Conservation (phyloP, 2,888 invertebrate species). For the Barypeithes pellucidus region DNA sequence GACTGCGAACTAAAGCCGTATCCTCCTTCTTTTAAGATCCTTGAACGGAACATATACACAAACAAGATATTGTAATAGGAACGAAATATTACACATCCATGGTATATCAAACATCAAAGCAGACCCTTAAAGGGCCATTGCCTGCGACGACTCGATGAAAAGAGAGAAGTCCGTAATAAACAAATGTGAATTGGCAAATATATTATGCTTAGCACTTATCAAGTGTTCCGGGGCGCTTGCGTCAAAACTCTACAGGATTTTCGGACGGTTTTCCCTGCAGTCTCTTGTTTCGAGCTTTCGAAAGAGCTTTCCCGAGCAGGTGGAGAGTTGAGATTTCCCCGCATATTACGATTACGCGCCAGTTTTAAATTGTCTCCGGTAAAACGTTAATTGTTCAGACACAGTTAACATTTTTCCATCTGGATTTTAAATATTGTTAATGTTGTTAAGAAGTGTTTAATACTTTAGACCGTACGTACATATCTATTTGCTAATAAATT, state of each 20-base stretch:
- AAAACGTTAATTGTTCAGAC: background rate
- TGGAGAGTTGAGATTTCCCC: conserved; percentile 25
- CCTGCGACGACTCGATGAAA: conserved; percentile 48
- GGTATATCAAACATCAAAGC: conserved; percentile 34
- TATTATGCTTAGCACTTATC: conserved; percentile 56
- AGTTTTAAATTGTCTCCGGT: conserved; percentile 25
- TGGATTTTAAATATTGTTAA: conserved; percentile 20
- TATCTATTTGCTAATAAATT: background rate
- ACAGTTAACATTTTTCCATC: background rate
- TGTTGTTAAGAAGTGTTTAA: background rate
- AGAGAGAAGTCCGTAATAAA: conserved; percentile 56
- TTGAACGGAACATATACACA: too few relatives aligned
- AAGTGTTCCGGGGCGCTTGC: conserved; percentile 57
- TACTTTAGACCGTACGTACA: too few relatives aligned
- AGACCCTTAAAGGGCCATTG: conserved; percentile 28
- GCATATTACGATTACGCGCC: conserved; percentile 45
- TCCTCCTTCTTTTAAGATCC: too few relatives aligned
- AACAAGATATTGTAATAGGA: background rate
- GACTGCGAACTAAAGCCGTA: too few relatives aligned
- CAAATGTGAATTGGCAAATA: conserved; percentile 62
- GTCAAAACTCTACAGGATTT: conserved; percentile 60
- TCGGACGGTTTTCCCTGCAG: conserved; percentile 62
- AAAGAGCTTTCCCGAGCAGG: conserved; percentile 42
- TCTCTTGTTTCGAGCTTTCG: conserved; percentile 56
- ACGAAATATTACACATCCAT: background rate